A percentile compares a stretch with the other conserved stretches of the same genome.
Evolutionary conservation across 2,888 invertebrate genomes (phyloP).

Genomic region (Chloroclysta siterata): DNA sequence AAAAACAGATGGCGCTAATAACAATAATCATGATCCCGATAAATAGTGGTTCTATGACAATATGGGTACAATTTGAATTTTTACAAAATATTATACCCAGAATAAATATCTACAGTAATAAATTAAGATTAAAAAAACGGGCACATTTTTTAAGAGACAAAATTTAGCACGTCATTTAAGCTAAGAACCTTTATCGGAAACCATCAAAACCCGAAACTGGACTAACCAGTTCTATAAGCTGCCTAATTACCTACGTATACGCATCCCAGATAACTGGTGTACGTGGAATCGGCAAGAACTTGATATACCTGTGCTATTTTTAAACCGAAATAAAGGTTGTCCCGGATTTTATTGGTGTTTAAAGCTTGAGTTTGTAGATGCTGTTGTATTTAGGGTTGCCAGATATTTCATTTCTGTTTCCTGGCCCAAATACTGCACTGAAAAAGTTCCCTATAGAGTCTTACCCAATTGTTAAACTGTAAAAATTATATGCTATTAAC

Average conservation of each 20-base stretch:
- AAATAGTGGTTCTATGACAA: too few relatives aligned
- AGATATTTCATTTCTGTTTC: background rate
- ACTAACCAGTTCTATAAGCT: conserved; percentile 52
- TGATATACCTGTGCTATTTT: conserved; percentile 55
- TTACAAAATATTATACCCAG: too few relatives aligned
- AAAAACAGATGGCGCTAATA: background rate
- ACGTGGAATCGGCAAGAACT: conserved; percentile 34
- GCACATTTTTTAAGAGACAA: too few relatives aligned
- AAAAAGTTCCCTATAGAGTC: too few relatives aligned
- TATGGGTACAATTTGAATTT: too few relatives aligned
- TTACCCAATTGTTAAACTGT: too few relatives aligned
- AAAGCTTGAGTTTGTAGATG: conserved; percentile 13
- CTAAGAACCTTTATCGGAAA: conserved; percentile 7
- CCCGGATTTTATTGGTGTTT: conserved; percentile 31
- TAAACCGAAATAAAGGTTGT: conserved; percentile 56
- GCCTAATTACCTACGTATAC: conserved; percentile 30
- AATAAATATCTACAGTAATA: too few relatives aligned
- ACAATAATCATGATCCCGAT: background rate
- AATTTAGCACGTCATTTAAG: too few relatives aligned
- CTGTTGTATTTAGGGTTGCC: conserved; percentile 29
- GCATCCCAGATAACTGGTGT: too few relatives aligned
- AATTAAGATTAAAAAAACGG: too few relatives aligned
- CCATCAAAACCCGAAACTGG: conserved; percentile 44
- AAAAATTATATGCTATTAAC: too few relatives aligned
- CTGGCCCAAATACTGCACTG: too few relatives aligned